A percentile compares a stretch with the other conserved stretches of the same genome.
These are phyloP conservation scores for Polyploca ridens DNA, from an alignment of 2,888 invertebrate genomes.

Conservation along the genomic window DNA sequence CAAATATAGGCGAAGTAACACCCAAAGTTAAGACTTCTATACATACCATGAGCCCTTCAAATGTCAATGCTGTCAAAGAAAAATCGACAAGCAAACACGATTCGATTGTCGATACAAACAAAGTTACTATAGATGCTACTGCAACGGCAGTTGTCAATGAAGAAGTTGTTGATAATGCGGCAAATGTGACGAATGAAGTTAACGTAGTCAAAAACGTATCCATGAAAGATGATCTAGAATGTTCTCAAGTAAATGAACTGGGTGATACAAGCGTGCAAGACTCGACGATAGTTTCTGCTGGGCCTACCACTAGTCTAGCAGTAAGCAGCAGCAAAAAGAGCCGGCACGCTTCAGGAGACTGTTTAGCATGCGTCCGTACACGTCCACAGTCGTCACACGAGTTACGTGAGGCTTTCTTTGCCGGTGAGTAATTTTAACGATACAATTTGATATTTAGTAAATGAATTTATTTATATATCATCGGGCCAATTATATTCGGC, in stretches of 20 bases:
- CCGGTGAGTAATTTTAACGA: slow-evolving; percentile 50
- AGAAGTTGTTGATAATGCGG: background rate
- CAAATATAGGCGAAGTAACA: slow-evolving; percentile 18
- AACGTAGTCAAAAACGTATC: background rate
- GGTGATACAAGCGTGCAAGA: slow-evolving; percentile 15
- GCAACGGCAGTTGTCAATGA: background rate
- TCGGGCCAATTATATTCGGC: too few relatives aligned
- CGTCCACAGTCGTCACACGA: slow-evolving; percentile 75
- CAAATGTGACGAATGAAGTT: background rate
- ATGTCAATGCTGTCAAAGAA: background rate
- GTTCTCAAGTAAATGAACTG: background rate
- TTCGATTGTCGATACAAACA: slow-evolving; percentile 8
- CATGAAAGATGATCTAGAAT: slow-evolving; percentile 8
- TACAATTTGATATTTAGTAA: background rate
- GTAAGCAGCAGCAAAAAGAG: slow-evolving; percentile 43
- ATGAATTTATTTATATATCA: too few relatives aligned
- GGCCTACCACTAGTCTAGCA: slow-evolving; percentile 23
- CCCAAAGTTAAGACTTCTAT: slow-evolving; percentile 22
- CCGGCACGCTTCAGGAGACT: slow-evolving; percentile 64
- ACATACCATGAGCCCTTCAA: background rate
- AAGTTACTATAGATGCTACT: background rate
- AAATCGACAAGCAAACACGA: slow-evolving; percentile 16
- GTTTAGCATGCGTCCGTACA: slow-evolving; percentile 71
- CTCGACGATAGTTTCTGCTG: slow-evolving; percentile 23
- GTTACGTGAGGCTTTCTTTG: slow-evolving; percentile 77